Conservation (phyloP, 2,113 vertebrate species). For the Garra rufa region DNA sequence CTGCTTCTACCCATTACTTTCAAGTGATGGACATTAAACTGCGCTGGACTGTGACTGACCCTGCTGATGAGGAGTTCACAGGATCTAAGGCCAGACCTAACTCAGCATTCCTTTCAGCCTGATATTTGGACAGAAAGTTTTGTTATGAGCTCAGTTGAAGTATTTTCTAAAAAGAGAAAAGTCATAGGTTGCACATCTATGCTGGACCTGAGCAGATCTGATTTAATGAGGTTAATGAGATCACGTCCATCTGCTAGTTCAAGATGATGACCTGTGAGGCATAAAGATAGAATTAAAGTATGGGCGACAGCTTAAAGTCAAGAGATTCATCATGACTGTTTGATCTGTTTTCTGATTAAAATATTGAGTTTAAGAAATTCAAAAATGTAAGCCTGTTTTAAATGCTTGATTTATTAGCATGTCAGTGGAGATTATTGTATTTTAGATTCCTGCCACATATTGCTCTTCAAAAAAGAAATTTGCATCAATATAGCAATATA, state of each 20-base stretch:
- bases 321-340: neutral
- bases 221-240: slow-evolving; percentile 35
- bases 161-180: neutral
- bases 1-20: slow-evolving; percentile 29
- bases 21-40: slow-evolving; percentile 21
- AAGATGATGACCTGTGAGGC: neutral
- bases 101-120: slow-evolving; percentile 24
- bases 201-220: neutral
- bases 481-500: too few species aligned
- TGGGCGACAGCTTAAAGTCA: neutral
- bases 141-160: neutral
- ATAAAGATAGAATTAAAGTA: neutral
- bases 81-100: slow-evolving; percentile 6
- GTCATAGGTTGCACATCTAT: slow-evolving; percentile 3
- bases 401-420: neutral
- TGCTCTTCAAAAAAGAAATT: too few species aligned
- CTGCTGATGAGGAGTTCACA: slow-evolving; percentile 9
- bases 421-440: neutral
- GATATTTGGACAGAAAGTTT: slow-evolving; percentile 1
- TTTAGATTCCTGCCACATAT: too few species aligned
- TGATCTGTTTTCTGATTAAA: neutral
- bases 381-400: neutral
- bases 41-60: slow-evolving; percentile 26
- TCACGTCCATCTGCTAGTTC: neutral
- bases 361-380: neutral